Evolutionary conservation across 2,113 vertebrate genomes (phyloP).

Genomic region (Heterotis niloticus): DNA sequence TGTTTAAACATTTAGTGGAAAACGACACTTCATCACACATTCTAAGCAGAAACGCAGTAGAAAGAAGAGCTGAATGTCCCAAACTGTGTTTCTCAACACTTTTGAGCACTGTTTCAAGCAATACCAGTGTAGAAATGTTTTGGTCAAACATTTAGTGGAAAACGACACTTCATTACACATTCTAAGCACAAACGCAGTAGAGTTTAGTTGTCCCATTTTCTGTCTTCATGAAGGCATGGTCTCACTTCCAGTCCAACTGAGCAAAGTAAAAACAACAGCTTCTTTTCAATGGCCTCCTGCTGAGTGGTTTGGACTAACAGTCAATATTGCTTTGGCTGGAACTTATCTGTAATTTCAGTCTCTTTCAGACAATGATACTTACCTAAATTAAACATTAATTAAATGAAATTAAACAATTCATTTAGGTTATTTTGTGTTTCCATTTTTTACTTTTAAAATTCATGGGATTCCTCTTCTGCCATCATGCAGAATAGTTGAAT

Average conservation of each 20-base stretch:
- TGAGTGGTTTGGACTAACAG: background rate
- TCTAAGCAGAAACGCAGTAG: no score
- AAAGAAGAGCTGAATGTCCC: no score
- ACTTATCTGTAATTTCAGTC: background rate
- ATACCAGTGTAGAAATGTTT: no score
- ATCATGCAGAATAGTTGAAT: background rate
- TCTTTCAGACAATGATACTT: background rate
- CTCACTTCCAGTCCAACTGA: background rate
- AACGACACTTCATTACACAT: no score
- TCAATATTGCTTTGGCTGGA: background rate
- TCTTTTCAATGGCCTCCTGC: background rate
- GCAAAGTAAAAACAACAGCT: background rate
- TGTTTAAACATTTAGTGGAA: no score
- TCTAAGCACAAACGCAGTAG: no score
- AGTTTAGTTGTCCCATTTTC: background rate
- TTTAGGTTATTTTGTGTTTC: background rate
- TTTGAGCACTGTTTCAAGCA: no score
- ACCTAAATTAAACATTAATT: background rate
- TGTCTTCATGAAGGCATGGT: background rate
- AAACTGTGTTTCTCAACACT: no score
- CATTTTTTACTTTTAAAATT: constrained; percentile 1
- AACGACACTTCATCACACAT: no score
- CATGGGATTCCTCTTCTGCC: background rate
- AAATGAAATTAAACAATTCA: no score
- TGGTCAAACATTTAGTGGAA: no score